Conservation (phyloP, 2,113 vertebrate genomes). For the Colossoma macropomum region DNA sequence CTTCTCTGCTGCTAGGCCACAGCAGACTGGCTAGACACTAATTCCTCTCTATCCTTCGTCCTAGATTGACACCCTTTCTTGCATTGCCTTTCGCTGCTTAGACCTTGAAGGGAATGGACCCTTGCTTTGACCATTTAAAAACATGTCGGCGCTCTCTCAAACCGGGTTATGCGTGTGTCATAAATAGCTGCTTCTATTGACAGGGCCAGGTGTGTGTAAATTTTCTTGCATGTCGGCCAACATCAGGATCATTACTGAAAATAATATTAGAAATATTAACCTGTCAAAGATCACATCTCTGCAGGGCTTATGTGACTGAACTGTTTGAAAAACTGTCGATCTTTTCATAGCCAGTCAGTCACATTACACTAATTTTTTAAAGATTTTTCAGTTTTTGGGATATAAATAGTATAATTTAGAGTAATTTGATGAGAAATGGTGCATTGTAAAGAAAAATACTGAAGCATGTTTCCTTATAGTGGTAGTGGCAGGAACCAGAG, state of each 20-base stretch:
- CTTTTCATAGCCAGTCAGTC: too few species aligned
- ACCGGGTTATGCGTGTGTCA: conserved; percentile 11
- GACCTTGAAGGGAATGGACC: conserved; percentile 28
- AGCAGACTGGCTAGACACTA: conserved; percentile 32
- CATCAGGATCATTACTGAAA: conserved; percentile 21
- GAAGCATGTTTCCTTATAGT: too few species aligned
- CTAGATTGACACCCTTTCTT: conserved; percentile 35
- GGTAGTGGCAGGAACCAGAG: too few species aligned
- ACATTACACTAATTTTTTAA: too few species aligned
- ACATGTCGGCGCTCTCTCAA: not conserved
- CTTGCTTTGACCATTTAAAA: conserved; percentile 9
- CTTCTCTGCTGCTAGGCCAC: not conserved
- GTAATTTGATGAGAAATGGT: too few species aligned
- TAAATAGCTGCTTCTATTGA: conserved; percentile 53
- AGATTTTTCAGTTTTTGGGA: too few species aligned
- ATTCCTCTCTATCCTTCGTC: conserved; percentile 36
- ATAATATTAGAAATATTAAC: not conserved
- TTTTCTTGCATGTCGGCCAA: conserved; percentile 10
- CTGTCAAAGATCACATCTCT: not conserved
- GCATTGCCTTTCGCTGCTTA: not conserved
- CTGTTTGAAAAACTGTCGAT: too few species aligned
- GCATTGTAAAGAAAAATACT: too few species aligned
- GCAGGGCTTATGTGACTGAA: not conserved
- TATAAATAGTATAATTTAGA: too few species aligned
- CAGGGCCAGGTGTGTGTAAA: conserved; percentile 44